Percentiles rank a stretch among this genome's conserved stretches.
These are phyloP conservation scores for Bibio marci DNA, from an alignment of 2,888 invertebrate genomes.

Conservation along the genomic window DNA sequence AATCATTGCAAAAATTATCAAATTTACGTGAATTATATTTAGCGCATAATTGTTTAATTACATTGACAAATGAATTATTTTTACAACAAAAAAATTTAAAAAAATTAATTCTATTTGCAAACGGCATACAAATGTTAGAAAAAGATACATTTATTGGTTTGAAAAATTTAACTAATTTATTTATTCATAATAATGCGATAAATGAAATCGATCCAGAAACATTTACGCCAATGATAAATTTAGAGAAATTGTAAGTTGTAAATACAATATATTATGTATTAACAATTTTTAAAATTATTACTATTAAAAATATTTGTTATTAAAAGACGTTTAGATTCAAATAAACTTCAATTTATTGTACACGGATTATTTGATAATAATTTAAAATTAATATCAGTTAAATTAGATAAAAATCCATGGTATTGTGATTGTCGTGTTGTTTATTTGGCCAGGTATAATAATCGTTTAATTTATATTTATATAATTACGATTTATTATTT, in stretches of 20 bases:
- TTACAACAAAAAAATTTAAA: slow-evolving; percentile 27
- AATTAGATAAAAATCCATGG: slow-evolving; percentile 46
- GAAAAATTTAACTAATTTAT: slow-evolving; percentile 31
- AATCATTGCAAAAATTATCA: slow-evolving; percentile 30
- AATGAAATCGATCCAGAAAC: slow-evolving; percentile 28
- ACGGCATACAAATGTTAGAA: slow-evolving; percentile 29
- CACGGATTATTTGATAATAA: slow-evolving; percentile 38
- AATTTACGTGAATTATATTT: slow-evolving; percentile 34
- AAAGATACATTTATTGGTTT: slow-evolving; percentile 32
- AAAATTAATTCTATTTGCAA: slow-evolving; percentile 37
- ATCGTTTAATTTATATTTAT: background rate
- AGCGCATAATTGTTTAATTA: slow-evolving; percentile 35
- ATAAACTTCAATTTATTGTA: slow-evolving; percentile 44
- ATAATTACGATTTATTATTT: background rate
- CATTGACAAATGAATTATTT: slow-evolving; percentile 32
- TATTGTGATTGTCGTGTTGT: slow-evolving; percentile 44
- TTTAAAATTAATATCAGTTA: slow-evolving; percentile 36
- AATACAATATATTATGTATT: slow-evolving; percentile 2
- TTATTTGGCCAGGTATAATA: slow-evolving; percentile 39
- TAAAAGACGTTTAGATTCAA: slow-evolving; percentile 38
- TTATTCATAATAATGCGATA: slow-evolving; percentile 42
- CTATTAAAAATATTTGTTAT: slow-evolving; percentile 6
- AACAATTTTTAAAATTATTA: slow-evolving; percentile 13
- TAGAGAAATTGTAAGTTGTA: slow-evolving; percentile 33
- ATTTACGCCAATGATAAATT: slow-evolving; percentile 28